Percentiles rank a stretch among this genome's conserved stretches.
These are phyloP conservation scores for Oxyteleia sp. DNA, from an alignment of 2,888 invertebrate species.

Conservation along the genomic window DNA sequence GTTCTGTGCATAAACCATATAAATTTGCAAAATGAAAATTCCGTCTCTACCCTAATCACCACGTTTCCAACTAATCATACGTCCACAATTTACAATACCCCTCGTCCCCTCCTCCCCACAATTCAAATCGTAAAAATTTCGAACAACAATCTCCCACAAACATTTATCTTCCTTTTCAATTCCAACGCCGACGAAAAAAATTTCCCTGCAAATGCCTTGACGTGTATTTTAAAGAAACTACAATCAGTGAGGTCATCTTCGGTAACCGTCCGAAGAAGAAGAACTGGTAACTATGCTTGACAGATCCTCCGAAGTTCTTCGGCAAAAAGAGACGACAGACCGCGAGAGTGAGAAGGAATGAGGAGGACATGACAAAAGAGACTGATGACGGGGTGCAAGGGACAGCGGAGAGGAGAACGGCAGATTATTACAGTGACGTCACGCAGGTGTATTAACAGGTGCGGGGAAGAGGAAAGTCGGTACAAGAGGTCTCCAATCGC, in stretches of 20 bases:
- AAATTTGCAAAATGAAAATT: too few species aligned
- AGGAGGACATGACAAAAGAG: conserved; percentile 12
- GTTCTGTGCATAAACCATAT: too few species aligned
- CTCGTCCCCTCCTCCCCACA: too few species aligned
- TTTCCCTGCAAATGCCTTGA: neutral
- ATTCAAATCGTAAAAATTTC: too few species aligned
- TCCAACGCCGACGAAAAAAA: neutral
- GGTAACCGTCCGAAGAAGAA: neutral
- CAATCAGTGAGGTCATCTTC: conserved; percentile 1
- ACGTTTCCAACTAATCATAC: too few species aligned
- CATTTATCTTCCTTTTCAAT: neutral
- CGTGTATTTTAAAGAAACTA: neutral
- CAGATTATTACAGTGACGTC: conserved; percentile 82
- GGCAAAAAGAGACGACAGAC: neutral
- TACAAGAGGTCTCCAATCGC: conserved; percentile 85
- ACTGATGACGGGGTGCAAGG: conserved; percentile 12
- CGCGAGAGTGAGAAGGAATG: neutral
- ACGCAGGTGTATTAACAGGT: conserved; percentile 84
- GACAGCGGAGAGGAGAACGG: conserved; percentile 52
- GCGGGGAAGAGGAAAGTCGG: conserved; percentile 78
- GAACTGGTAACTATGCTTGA: neutral
- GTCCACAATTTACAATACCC: too few species aligned
- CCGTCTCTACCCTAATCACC: too few species aligned
- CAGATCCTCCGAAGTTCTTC: neutral
- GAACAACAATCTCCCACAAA: neutral